Evolutionary conservation across 2,797 vertebrate genomes (phyloP).

Genomic region (Perodicticus potto): DNA sequence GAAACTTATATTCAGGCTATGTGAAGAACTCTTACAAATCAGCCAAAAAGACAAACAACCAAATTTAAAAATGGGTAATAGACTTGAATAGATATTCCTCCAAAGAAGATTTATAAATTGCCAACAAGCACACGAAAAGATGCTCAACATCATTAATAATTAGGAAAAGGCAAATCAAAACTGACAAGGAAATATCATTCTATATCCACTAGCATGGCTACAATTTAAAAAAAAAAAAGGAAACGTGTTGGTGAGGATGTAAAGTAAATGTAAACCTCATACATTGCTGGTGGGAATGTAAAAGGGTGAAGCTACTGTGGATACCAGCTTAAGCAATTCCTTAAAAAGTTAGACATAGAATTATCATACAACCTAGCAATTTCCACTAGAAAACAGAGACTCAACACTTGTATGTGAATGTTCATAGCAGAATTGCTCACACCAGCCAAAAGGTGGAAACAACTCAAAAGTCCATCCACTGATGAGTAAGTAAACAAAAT

Average conservation of each 20-base stretch:
- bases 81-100: conserved; percentile 8
- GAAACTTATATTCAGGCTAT: neutral
- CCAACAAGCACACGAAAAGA: conserved; percentile 14
- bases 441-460: conserved; percentile 4
- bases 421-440: neutral
- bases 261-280: neutral
- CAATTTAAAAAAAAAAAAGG: neutral
- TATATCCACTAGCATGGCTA: neutral
- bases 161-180: neutral
- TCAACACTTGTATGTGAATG: neutral
- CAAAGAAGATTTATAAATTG: conserved; percentile 21
- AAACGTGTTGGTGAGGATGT: neutral
- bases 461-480: neutral
- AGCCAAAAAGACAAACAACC: neutral
- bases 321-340: conserved; percentile 23
- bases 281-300: neutral
- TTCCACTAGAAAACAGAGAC: conserved; percentile 19
- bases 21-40: neutral
- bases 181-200: neutral
- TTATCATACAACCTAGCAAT: neutral
- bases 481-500: neutral
- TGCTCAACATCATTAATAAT: neutral
- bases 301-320: neutral
- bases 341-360: conserved; percentile 31
- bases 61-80: conserved; percentile 17